Evolutionary conservation across 2,888 invertebrate species (phyloP), one percentile per base, ranked within the genome.

Genomic region (Phortica okadai): DNA sequence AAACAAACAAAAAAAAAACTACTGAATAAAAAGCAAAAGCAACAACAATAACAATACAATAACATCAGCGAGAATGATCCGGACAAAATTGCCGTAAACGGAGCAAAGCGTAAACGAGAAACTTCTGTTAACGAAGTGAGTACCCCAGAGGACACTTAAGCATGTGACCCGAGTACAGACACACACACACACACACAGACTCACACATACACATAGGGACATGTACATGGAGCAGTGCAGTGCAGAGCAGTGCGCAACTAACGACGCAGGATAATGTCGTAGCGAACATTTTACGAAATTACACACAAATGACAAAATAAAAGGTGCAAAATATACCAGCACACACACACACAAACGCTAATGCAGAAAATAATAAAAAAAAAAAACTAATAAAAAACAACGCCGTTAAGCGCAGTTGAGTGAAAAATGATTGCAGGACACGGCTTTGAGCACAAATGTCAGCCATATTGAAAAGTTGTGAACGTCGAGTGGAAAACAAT

Each of bases 131-230:
- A 87, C 86, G 84, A 88, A 85, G 85, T 84, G 85, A 88, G 84
- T 86, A 83, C 89, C 89, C 90, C 84, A 78, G 90, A 90, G 89
- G 89, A 89, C 89, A 90, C 90, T 89, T 89, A 89, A 89, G 88
- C 84, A 84, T 80, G 80, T 82, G 88, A 86, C 85, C 85, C 82
- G 79, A 70, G 45, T 25, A 44, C n/a, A 64, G 8, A 21, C 66
- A 50, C 25, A 6, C 50, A n/a, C 72, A 54, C 41, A 56, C n/a
- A 56, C n/a, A 56, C 54, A 66, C 41, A 66, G 1, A 66, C 64
- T 33, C 64, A 66, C 2, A 44, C 44, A 67, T 4, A 44, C 44
- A 42, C 21, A 67, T 8, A 67, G 1, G 21, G 16, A 67, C 42
- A 67, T 11, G 3, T 45, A 69, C 6, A 69, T 41, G 7, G 45